Evolutionary conservation across 2,888 invertebrate genomes (phyloP).

Genomic region (Aromia moschata): DNA sequence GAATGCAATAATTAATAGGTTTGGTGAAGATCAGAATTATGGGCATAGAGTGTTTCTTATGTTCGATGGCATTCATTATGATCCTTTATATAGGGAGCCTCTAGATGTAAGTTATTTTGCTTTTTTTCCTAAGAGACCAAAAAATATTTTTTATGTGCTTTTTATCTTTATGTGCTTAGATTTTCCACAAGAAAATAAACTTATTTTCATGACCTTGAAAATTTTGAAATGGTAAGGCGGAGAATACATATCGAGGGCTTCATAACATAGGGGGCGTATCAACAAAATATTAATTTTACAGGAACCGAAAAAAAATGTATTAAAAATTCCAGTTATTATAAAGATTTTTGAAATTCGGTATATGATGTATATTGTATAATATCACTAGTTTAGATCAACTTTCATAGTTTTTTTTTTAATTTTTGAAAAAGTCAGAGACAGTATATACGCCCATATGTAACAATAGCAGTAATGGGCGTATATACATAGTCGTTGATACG

Average conservation of each 20-base stretch:
- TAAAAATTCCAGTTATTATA: background rate
- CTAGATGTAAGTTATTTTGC: constrained; percentile 72
- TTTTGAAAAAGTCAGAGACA: background rate
- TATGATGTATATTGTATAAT: background rate
- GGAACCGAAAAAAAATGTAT: background rate
- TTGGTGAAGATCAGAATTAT: constrained; percentile 92
- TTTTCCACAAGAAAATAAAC: too few relatives aligned
- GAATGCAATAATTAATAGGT: constrained; percentile 88
- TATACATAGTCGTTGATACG: background rate
- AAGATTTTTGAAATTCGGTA: background rate
- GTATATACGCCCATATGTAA: background rate
- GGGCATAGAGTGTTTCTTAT: constrained; percentile 84
- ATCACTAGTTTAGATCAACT: background rate
- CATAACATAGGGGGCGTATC: constrained; percentile 10
- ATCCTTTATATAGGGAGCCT: constrained; percentile 89
- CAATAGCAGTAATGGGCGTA: background rate
- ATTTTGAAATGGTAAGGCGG: too few relatives aligned
- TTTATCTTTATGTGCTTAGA: too few relatives aligned
- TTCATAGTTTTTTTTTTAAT: background rate
- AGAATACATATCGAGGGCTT: background rate
- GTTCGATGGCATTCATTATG: constrained; percentile 97
- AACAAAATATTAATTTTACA: background rate
- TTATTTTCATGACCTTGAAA: too few relatives aligned
- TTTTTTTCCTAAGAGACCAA: too few relatives aligned
- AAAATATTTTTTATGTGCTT: too few relatives aligned